Percentiles rank a stretch among this genome's conserved stretches.
phyloP scores from a whole-genome alignment of 1,140 invertebrate genomes.

The Drosophila kanapiae region DNA sequence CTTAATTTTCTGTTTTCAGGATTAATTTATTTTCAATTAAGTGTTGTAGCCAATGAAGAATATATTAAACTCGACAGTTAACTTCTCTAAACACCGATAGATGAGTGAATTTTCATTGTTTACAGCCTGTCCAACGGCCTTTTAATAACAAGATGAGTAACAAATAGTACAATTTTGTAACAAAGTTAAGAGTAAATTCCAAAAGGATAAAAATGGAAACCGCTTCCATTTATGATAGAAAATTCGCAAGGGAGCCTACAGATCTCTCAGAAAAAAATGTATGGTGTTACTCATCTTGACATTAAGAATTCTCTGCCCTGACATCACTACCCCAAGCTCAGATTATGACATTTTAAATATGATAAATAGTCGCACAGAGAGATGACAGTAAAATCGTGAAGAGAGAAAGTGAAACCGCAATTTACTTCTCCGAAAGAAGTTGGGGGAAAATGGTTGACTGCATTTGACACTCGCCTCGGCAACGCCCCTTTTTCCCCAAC shows the following conservation, averaged over 20 bases:
- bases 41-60: no score
- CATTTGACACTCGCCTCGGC: constrained; percentile 55
- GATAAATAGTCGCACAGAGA: constrained; percentile 65
- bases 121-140: background rate
- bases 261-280: no score
- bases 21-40: no score
- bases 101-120: background rate
- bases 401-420: constrained; percentile 41
- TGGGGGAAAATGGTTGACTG: constrained; percentile 36
- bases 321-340: constrained; percentile 4
- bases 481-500: constrained; percentile 13
- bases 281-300: no score
- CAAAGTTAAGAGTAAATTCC: no score
- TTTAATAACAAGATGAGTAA: no score
- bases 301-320: no score
- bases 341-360: constrained; percentile 75
- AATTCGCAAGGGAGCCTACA: background rate
- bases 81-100: background rate
- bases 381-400: constrained; percentile 47
- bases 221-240: background rate
- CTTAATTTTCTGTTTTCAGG: no score
- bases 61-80: background rate
- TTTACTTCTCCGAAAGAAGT: background rate
- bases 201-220: no score
- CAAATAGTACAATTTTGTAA: no score